phyloP scores from a whole-genome alignment of 2,113 vertebrate genomes.

The Merops nubicus region DNA sequence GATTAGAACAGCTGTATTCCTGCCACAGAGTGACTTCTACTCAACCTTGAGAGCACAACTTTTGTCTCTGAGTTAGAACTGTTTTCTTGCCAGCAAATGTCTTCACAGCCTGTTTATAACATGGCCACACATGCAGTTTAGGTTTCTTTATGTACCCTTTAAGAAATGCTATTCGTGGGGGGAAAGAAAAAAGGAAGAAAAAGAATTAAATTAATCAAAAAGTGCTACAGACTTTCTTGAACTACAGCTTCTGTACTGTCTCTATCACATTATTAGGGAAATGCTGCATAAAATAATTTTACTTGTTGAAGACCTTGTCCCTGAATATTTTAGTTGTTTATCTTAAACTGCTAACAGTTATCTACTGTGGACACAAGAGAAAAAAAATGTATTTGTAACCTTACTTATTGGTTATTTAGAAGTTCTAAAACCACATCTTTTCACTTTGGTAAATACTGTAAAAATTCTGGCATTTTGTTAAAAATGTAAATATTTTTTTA shows the following conservation, averaged over 20 bases:
- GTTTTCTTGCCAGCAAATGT: slow-evolving; percentile 17
- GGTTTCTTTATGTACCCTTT: not conserved
- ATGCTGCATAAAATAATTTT: not conserved
- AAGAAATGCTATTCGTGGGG: not conserved
- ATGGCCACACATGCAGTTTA: not conserved
- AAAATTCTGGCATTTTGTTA: not conserved
- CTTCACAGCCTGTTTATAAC: slow-evolving; percentile 2
- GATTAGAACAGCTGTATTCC: slow-evolving; percentile 31
- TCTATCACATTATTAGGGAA: not conserved
- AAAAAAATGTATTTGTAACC: not conserved
- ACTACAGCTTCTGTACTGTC: not conserved
- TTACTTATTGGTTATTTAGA: not conserved
- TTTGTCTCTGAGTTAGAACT: not conserved
- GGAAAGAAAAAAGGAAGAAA: not conserved
- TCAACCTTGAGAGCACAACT: slow-evolving; percentile 17
- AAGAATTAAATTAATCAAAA: not conserved
- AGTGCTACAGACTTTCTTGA: not conserved
- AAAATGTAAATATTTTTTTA: not conserved
- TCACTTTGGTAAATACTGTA: not conserved
- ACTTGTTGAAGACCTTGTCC: not conserved
- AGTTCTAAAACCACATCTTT: not conserved
- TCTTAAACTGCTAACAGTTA: not conserved
- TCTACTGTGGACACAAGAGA: not conserved
- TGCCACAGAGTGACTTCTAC: slow-evolving; percentile 12
- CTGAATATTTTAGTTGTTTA: not conserved